Evolutionary conservation across 2,113 vertebrate genomes (phyloP).

Genomic region (Oncorhynchus kisutch): DNA sequence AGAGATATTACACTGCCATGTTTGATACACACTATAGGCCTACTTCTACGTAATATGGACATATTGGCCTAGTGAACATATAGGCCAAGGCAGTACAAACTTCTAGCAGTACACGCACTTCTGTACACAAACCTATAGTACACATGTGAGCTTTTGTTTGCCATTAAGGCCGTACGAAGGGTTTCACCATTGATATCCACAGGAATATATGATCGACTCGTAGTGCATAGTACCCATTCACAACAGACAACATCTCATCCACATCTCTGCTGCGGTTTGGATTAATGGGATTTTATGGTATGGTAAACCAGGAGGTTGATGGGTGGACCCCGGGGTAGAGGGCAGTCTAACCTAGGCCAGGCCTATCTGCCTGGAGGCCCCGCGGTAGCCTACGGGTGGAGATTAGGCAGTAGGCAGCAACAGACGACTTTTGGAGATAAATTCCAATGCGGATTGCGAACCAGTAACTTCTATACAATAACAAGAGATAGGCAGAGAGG

Average conservation of each 20-base stretch:
- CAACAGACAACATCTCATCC: slow-evolving; percentile 14
- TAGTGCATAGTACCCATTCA: neutral
- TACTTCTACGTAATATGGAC: too few relatives aligned
- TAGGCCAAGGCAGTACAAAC: too few relatives aligned
- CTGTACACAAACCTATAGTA: too few relatives aligned
- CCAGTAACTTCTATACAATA: slow-evolving; percentile 65
- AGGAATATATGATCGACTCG: neutral
- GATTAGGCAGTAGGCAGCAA: neutral
- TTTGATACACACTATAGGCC: too few relatives aligned
- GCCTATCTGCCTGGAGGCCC: slow-evolving; percentile 33
- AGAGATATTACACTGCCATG: too few relatives aligned
- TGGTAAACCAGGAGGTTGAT: slow-evolving; percentile 40
- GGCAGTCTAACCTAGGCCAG: too few relatives aligned
- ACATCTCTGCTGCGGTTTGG: slow-evolving; percentile 18
- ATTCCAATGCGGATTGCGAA: slow-evolving; percentile 69
- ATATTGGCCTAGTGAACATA: too few relatives aligned
- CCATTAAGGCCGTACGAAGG: too few relatives aligned
- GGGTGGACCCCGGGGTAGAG: slow-evolving; percentile 36
- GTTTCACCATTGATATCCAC: too few relatives aligned
- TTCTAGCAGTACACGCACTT: too few relatives aligned
- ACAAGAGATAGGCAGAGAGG: slow-evolving; percentile 43
- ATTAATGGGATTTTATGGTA: slow-evolving; percentile 47
- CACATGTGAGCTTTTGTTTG: too few relatives aligned
- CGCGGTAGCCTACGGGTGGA: slow-evolving; percentile 1
- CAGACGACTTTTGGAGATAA: slow-evolving; percentile 56